Evolutionary conservation across 2,797 vertebrate genomes (phyloP).

Genomic region (Moxostoma hubbsi): DNA sequence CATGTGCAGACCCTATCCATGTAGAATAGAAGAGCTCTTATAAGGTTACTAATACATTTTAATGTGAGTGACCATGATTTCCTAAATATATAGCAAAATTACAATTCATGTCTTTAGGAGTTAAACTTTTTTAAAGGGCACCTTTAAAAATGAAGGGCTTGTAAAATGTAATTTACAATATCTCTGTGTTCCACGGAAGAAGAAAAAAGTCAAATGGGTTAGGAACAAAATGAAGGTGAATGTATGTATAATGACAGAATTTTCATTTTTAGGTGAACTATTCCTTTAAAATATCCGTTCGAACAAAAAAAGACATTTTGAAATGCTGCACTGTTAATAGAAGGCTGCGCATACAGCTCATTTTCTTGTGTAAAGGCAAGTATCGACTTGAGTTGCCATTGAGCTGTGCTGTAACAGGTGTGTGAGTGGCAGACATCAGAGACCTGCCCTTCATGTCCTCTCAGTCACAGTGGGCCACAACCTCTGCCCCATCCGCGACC

Average conservation of each 20-base stretch:
- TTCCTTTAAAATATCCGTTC: background rate
- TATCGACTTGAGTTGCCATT: slow-evolving; percentile 41
- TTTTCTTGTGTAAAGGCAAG: slow-evolving; percentile 36
- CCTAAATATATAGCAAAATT: too few relatives aligned
- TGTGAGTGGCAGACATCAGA: slow-evolving; percentile 74
- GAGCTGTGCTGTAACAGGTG: slow-evolving; percentile 61
- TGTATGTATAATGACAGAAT: too few relatives aligned
- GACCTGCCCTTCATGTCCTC: slow-evolving; percentile 85
- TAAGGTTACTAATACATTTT: too few relatives aligned
- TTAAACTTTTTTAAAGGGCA: too few relatives aligned
- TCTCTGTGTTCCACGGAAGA: too few relatives aligned
- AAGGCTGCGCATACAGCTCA: slow-evolving; percentile 8
- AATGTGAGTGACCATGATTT: too few relatives aligned
- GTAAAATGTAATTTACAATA: too few relatives aligned
- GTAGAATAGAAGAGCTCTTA: too few relatives aligned
- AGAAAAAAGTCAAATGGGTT: background rate
- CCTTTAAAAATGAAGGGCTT: too few relatives aligned
- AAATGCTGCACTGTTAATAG: slow-evolving; percentile 6
- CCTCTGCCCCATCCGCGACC: slow-evolving; percentile 77
- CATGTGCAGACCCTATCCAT: too few relatives aligned
- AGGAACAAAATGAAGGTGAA: background rate
- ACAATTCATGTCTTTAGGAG: too few relatives aligned
- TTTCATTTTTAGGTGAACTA: too few relatives aligned
- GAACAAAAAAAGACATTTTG: background rate
- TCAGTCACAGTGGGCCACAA: slow-evolving; percentile 83